Percentiles rank a stretch among this genome's conserved stretches.
These are phyloP conservation scores for Notodonta ziczac DNA, from an alignment of 2,888 invertebrate species.

Conservation along the genomic window DNA sequence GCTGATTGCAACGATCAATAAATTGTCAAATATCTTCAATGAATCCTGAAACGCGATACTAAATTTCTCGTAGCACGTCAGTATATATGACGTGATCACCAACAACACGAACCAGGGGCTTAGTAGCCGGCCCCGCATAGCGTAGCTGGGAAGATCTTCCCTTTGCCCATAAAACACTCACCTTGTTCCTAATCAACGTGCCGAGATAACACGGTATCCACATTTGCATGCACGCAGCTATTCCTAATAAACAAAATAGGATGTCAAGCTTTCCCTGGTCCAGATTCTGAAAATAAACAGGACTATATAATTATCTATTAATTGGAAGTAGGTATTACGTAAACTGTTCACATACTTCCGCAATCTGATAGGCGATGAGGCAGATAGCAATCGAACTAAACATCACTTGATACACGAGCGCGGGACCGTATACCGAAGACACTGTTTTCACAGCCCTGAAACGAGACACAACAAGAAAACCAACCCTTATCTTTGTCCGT, in stretches of 20 bases:
- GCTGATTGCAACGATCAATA: no score
- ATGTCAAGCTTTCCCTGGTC: constrained; percentile 58
- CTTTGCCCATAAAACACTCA: constrained; percentile 22
- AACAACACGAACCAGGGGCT: no score
- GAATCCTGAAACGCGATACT: no score
- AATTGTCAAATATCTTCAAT: no score
- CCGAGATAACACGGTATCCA: constrained; percentile 73
- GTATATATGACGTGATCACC: no score
- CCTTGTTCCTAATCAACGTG: constrained; percentile 63
- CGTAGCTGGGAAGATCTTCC: no score
- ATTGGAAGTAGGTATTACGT: no score
- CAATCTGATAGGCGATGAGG: constrained; percentile 59
- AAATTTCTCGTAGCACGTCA: no score
- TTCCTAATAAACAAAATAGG: constrained; percentile 48
- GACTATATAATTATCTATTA: no score
- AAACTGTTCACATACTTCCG: constrained; percentile 51
- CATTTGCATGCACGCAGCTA: constrained; percentile 51
- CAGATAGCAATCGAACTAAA: constrained; percentile 57
- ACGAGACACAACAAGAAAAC: constrained; percentile 7
- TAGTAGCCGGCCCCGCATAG: no score
- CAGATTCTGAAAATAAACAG: constrained; percentile 57
- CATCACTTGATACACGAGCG: constrained; percentile 61
- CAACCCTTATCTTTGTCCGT: no score
- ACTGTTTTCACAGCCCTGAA: constrained; percentile 54
- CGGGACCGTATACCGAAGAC: constrained; percentile 57